Evolutionary conservation across 1,140 invertebrate genomes (phyloP).

Genomic region (Brachionus koreanus): DNA sequence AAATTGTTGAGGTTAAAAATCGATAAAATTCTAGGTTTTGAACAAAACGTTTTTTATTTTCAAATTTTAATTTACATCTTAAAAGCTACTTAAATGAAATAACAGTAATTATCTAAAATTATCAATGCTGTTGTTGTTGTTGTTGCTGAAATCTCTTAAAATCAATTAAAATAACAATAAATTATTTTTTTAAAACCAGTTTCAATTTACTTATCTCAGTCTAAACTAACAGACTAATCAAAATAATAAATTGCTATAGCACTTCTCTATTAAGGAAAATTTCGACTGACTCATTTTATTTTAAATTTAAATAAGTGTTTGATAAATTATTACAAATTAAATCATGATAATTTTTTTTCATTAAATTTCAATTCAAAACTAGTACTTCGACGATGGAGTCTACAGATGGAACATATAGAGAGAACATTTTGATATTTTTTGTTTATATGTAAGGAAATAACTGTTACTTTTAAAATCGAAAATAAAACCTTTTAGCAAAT

Average conservation of each 20-base stretch:
- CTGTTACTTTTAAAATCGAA: not conserved
- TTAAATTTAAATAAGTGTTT: not conserved
- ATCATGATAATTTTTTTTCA: not conserved
- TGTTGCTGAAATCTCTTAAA: not conserved
- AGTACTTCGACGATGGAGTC: not conserved
- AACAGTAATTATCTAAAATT: not conserved
- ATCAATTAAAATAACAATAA: constrained; percentile 17
- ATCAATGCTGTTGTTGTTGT: not conserved
- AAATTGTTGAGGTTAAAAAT: not conserved
- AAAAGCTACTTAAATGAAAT: constrained; percentile 3
- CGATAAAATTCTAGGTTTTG: not conserved
- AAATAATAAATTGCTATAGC: not conserved
- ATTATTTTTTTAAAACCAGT: not conserved
- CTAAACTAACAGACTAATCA: not conserved
- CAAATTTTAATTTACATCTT: constrained; percentile 20
- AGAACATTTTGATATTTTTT: not conserved
- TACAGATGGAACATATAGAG: not conserved
- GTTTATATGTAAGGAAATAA: not conserved
- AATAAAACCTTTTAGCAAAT: not conserved
- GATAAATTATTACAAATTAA: not conserved
- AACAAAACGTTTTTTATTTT: not conserved
- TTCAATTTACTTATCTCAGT: not conserved
- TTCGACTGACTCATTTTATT: not conserved
- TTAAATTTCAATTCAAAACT: not conserved
- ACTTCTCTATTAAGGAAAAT: not conserved